Conservation (phyloP, 2,888 invertebrate species). For the Rotaria magnacalcarata region DNA sequence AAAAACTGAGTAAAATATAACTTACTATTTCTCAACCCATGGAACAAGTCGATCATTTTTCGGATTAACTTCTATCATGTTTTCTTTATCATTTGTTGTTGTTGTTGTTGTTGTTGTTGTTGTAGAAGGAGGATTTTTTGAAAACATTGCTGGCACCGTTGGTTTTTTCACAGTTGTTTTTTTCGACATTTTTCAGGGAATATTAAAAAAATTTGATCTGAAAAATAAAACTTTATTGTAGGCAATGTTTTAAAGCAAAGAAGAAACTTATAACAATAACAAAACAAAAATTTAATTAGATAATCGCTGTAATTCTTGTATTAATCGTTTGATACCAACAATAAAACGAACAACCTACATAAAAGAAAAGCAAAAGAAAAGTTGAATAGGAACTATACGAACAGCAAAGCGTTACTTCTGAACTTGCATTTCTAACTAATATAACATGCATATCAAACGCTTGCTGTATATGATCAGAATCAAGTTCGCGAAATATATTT, state of each 20-base stretch:
- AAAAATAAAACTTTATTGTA: background rate
- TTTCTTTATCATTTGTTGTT: background rate
- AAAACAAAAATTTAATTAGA: background rate
- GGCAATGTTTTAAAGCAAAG: background rate
- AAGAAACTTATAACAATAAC: background rate
- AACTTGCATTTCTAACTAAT: background rate
- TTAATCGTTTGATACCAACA: slow-evolving; percentile 28
- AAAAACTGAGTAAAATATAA: background rate
- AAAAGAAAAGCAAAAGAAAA: background rate
- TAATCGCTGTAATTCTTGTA: slow-evolving; percentile 29
- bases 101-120: background rate
- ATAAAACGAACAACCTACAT: slow-evolving; percentile 21
- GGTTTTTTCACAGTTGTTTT: background rate
- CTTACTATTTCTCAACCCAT: slow-evolving; percentile 47
- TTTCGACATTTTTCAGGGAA: background rate
- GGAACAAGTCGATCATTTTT: slow-evolving; percentile 29
- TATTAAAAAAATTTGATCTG: background rate
- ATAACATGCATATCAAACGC: background rate
- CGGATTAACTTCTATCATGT: too few species aligned
- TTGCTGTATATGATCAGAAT: background rate
- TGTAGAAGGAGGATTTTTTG: background rate
- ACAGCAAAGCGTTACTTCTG: background rate
- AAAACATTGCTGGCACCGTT: background rate
- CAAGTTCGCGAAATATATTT: background rate
- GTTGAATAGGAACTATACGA: too few species aligned